Conservation (phyloP, 2,888 invertebrate species). For the Tenodera sinensis region DNA sequence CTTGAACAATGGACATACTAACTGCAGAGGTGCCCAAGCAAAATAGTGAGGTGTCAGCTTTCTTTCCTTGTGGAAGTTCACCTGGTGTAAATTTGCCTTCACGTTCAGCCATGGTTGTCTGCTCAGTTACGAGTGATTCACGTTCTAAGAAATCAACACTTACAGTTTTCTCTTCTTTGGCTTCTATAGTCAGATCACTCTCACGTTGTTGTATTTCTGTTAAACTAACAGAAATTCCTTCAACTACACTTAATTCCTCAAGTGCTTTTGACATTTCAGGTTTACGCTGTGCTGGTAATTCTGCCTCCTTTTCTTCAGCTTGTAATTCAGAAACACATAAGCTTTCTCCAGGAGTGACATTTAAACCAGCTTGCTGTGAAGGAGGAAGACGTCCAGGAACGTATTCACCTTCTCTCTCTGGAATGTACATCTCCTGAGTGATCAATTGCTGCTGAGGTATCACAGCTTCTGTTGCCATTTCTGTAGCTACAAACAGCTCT, state of each 20-base stretch:
- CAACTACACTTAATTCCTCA: constrained; percentile 49
- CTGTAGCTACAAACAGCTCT: constrained; percentile 74
- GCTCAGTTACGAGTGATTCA: constrained; percentile 56
- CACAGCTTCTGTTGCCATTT: constrained; percentile 64
- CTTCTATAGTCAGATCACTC: constrained; percentile 20
- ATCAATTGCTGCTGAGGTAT: constrained; percentile 60
- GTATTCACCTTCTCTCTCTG: constrained; percentile 66
- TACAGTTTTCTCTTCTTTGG: constrained; percentile 53
- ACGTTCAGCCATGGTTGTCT: constrained; percentile 58
- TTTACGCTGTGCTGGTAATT: constrained; percentile 47
- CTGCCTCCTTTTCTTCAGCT: constrained; percentile 63
- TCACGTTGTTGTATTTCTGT: constrained; percentile 55
- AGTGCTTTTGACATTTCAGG: constrained; percentile 49
- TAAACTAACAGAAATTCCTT: constrained; percentile 55
- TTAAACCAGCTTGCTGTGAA: constrained; percentile 57
- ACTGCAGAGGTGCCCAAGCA: constrained; percentile 57
- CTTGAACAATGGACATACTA: constrained; percentile 59
- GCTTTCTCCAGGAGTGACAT: constrained; percentile 59
- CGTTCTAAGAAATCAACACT: constrained; percentile 58
- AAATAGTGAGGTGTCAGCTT: constrained; percentile 46
- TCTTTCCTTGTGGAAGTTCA: constrained; percentile 46
- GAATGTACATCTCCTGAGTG: constrained; percentile 61
- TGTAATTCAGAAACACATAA: constrained; percentile 54
- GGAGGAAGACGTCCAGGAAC: constrained; percentile 57
- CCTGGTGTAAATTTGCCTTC: constrained; percentile 52